These are phyloP conservation scores for Catharus fuscescens DNA, from an alignment of 2,113 vertebrate genomes.

Conservation along the genomic window DNA sequence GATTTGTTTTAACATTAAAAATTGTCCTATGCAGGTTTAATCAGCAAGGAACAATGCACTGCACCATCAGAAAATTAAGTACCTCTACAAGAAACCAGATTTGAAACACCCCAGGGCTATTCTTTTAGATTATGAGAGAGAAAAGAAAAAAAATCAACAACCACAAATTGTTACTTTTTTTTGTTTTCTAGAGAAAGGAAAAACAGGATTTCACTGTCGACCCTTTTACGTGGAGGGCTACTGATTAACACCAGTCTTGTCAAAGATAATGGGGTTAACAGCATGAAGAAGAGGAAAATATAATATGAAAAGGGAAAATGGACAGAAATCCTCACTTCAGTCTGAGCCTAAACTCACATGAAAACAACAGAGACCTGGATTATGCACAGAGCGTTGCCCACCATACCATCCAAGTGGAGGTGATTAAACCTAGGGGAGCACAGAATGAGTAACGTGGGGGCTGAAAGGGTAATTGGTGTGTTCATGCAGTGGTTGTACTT, in stretches of 20 bases:
- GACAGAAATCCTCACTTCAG: neutral
- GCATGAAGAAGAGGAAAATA: neutral
- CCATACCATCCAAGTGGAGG: neutral
- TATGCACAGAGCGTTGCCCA: neutral
- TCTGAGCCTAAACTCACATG: neutral
- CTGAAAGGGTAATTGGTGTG: neutral
- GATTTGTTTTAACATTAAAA: neutral
- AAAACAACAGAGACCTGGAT: neutral
- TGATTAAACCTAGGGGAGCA: neutral
- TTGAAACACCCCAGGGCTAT: neutral
- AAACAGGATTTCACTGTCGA: neutral
- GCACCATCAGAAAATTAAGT: neutral
- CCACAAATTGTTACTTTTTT: neutral
- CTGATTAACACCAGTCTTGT: neutral
- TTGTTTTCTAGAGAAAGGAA: neutral
- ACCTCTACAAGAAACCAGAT: neutral
- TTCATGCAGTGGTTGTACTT: neutral
- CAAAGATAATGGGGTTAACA: neutral
- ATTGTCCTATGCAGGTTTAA: neutral
- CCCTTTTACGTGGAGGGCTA: neutral
- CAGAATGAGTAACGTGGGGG: fast-evolving
- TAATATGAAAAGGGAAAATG: neutral
- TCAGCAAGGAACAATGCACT: neutral
- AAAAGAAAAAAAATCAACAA: neutral
- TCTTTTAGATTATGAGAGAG: neutral